phyloP scores from a whole-genome alignment of 2,888 invertebrate genomes.

The Thymelicus lineola region DNA sequence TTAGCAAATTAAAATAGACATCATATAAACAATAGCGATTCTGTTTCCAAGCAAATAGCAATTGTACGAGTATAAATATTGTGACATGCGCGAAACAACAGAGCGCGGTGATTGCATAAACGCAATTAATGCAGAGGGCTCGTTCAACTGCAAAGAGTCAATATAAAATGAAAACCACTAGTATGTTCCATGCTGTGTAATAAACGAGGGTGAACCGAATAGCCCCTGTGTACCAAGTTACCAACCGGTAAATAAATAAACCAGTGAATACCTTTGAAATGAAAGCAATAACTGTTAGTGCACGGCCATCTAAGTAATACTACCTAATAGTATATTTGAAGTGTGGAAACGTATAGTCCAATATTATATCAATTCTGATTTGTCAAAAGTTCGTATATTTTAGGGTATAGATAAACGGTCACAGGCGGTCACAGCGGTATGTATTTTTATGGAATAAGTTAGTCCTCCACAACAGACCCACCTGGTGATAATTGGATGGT shows the following conservation, averaged over 20 bases:
- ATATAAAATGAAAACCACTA: slow-evolving; percentile 64
- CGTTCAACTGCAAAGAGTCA: slow-evolving; percentile 51
- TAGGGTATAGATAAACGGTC: background rate
- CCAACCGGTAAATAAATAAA: slow-evolving; percentile 4
- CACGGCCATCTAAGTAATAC: slow-evolving; percentile 2
- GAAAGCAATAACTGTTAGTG: slow-evolving; percentile 15
- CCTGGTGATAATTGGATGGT: no score
- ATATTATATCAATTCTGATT: no score
- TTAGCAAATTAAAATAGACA: no score
- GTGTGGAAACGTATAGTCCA: background rate
- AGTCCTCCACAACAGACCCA: no score
- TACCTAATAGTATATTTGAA: no score
- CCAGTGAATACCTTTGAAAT: slow-evolving; percentile 10
- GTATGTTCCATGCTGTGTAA: slow-evolving; percentile 35
- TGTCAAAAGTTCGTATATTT: no score
- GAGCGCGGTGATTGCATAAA: slow-evolving; percentile 48
- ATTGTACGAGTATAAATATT: slow-evolving; percentile 40
- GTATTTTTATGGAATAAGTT: no score
- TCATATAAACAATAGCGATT: background rate
- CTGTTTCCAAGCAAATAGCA: slow-evolving; percentile 26
- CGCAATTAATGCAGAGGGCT: slow-evolving; percentile 54
- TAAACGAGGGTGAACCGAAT: slow-evolving; percentile 8
- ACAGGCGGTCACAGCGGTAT: no score
- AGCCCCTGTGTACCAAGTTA: background rate
- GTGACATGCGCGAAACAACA: slow-evolving; percentile 42